A percentile compares a stretch with the other conserved stretches of the same genome.
These are phyloP conservation scores for Aviceda subcristata DNA, from an alignment of 2,113 vertebrate genomes.

Conservation along the genomic window DNA sequence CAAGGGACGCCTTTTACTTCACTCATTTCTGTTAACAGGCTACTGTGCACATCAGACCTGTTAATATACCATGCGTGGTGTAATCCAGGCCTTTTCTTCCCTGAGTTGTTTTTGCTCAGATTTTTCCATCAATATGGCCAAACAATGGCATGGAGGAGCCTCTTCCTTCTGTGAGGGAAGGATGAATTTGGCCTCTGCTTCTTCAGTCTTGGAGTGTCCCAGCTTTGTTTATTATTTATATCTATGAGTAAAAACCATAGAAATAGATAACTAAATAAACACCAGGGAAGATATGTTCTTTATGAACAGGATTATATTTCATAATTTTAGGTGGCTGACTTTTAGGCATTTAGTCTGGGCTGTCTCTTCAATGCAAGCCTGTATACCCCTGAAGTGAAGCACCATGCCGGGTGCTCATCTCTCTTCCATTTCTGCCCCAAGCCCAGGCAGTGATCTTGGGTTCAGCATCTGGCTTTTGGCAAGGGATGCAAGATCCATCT, in stretches of 20 bases:
- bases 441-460: not conserved
- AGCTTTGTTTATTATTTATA: not conserved
- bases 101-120: not conserved
- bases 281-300: not conserved
- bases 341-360: not conserved
- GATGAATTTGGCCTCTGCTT: not conserved
- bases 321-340: not conserved
- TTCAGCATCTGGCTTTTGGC: not conserved
- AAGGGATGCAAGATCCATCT: not conserved
- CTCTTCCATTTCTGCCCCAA: accelerated
- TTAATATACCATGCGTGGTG: too few relatives aligned
- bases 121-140: not conserved
- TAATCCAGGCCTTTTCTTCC: not conserved
- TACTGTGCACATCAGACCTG: not conserved
- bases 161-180: not conserved
- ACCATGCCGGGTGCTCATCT: accelerated
- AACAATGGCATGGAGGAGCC: not conserved
- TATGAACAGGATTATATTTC: not conserved
- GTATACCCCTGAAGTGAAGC: not conserved
- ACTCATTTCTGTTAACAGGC: not conserved
- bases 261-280: not conserved
- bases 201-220: not conserved
- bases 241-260: not conserved
- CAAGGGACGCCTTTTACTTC: not conserved
- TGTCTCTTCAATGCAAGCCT: not conserved